Conservation (phyloP, 2,113 vertebrate genomes). For the Microtus oregoni region DNA sequence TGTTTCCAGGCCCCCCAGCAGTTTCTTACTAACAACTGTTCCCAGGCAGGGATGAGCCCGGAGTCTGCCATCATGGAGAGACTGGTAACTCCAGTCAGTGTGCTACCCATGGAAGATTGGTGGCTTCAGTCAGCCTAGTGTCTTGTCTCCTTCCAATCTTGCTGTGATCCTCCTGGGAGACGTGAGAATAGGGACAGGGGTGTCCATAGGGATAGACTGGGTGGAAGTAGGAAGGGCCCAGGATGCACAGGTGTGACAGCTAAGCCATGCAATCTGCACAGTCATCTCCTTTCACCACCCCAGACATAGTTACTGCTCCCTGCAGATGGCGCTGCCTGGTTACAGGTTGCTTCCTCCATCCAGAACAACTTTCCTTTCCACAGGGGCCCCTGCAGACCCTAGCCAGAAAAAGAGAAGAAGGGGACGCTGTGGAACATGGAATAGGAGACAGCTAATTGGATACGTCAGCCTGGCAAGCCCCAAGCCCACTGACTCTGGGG, state of each 20-base stretch:
- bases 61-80: neutral
- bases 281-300: too few species aligned
- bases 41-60: neutral
- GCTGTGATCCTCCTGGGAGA: neutral
- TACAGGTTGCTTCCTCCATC: neutral
- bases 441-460: neutral
- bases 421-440: neutral
- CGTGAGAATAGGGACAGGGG: neutral
- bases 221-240: neutral
- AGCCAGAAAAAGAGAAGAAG: neutral
- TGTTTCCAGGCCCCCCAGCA: neutral
- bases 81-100: neutral
- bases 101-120: neutral
- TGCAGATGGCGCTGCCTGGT: neutral
- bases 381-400: neutral
- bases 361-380: neutral
- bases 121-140: neutral
- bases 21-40: neutral
- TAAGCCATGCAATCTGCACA: fast-evolving
- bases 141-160: neutral
- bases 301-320: neutral
- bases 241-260: too few species aligned
- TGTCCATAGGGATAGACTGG: neutral
- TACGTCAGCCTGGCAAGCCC: fast-evolving
- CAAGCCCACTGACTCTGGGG: fast-evolving